Evolutionary conservation across 2,797 vertebrate genomes (phyloP), one percentile per base, ranked within the genome.

Genomic region (Artibeus jamaicensis): DNA sequence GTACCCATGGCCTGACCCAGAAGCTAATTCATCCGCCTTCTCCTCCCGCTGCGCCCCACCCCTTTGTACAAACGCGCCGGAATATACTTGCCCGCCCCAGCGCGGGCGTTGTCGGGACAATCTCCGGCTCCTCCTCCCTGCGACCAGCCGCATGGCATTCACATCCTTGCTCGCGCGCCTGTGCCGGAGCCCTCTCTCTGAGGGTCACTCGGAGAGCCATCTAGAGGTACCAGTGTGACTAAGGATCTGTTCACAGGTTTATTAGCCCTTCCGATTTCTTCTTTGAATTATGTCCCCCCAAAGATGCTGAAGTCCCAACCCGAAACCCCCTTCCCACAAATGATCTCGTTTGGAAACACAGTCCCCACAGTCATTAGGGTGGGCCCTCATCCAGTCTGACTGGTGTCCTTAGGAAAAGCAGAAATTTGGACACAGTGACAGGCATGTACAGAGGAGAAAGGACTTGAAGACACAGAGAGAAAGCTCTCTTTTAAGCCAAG

Each of bases 21-120:
- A 37, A 65, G 21, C 37, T 34, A 19, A 18, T 22, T 10, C 16
- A 14, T 18, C 29, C 24, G 6, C 34, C 77, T 6, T 1, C 32
- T 11, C 12, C 18, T 3, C 29, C 89, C 10, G 34, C 39, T 7
- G 1, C 2, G 1, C 2, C 15, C 53, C 7, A 9, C 16, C n/a
- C 26, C 32, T 22, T 6, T 21, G 19, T 0, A 14, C 2, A 48
- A 50, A 32, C 9, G 15, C 18, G 10, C 48, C 68, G 3, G 11
- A 1, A 3, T 3, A 6, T 14, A 42, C 0, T 1, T 14, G 48
- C 6, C n/a, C 0, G 0, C 5, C 12, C 37, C 37, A 12, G 29
- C 15, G 1, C 2, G 1, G 57, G 21, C 11, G 2, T 37, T 37
- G 0, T 32, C 1, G 4, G 4, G 22, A 11, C 29, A 14, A 2